Evolutionary conservation across 2,797 vertebrate species (phyloP).

Genomic region (Periophthalmus magnuspinnatus): DNA sequence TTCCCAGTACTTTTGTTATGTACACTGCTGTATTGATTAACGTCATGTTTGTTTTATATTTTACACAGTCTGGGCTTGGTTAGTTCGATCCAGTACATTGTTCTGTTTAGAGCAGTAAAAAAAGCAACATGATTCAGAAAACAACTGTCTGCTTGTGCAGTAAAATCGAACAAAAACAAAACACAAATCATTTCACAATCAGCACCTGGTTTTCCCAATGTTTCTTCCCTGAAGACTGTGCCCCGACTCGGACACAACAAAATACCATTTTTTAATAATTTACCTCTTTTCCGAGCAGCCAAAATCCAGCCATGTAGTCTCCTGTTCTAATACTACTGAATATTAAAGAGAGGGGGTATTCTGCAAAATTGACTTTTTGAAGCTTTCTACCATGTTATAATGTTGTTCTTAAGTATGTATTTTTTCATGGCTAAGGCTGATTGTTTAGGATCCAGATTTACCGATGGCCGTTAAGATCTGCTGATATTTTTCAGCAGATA

Average conservation of each 20-base stretch:
- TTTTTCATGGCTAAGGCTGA: too few species aligned
- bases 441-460: too few species aligned
- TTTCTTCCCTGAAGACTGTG: background rate
- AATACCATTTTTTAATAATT: constrained; percentile 3
- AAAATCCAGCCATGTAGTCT: background rate
- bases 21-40: background rate
- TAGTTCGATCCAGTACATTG: background rate
- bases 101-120: constrained; percentile 10
- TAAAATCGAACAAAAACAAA: constrained; percentile 20
- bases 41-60: constrained; percentile 3
- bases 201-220: background rate
- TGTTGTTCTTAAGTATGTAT: too few species aligned
- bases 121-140: background rate
- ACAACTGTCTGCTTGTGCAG: background rate
- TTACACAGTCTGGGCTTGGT: background rate
- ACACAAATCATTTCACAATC: constrained; percentile 11
- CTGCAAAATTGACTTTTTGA: too few species aligned
- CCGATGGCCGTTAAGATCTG: too few species aligned
- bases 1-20: background rate
- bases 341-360: too few species aligned
- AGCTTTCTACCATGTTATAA: too few species aligned
- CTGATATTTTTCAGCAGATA: too few species aligned
- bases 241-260: background rate
- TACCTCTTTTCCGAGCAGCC: background rate
- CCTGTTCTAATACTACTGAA: background rate